Conservation (phyloP, 2,797 vertebrate genomes). For the Adelosebastes latens region DNA sequence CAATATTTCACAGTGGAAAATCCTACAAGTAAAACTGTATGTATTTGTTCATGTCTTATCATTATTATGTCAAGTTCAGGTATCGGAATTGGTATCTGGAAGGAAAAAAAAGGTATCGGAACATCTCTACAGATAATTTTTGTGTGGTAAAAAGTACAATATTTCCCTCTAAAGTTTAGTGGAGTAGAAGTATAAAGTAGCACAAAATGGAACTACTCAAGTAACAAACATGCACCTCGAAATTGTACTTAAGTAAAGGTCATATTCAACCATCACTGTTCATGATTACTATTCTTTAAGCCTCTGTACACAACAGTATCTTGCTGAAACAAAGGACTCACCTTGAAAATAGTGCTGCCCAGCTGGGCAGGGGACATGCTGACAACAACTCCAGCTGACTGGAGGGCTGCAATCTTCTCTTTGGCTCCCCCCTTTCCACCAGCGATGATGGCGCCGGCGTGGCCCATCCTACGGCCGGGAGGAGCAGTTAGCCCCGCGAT, state of each 20-base stretch:
- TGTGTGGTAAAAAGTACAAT: not conserved
- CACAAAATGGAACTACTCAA: not conserved
- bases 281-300: not conserved
- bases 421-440: constrained; percentile 98
- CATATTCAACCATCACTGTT: not conserved
- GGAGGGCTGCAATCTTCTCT: constrained; percentile 98
- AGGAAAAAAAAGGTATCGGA: too few species aligned
- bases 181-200: not conserved
- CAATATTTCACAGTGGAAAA: too few species aligned
- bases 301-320: not conserved
- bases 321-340: constrained; percentile 65
- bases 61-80: too few species aligned
- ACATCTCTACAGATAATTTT: not conserved
- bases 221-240: not conserved
- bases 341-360: constrained; percentile 97
- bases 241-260: not conserved
- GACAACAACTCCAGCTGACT: constrained; percentile 93
- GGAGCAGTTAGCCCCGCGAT: constrained; percentile 97
- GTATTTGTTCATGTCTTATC: too few species aligned
- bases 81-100: too few species aligned
- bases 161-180: not conserved
- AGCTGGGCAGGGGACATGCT: constrained; percentile 98
- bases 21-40: too few species aligned
- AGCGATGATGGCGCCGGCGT: constrained; percentile 97
- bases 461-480: constrained; percentile 96